Evolutionary conservation across 2,113 vertebrate species (phyloP).

Genomic region (Agapornis roseicollis): DNA sequence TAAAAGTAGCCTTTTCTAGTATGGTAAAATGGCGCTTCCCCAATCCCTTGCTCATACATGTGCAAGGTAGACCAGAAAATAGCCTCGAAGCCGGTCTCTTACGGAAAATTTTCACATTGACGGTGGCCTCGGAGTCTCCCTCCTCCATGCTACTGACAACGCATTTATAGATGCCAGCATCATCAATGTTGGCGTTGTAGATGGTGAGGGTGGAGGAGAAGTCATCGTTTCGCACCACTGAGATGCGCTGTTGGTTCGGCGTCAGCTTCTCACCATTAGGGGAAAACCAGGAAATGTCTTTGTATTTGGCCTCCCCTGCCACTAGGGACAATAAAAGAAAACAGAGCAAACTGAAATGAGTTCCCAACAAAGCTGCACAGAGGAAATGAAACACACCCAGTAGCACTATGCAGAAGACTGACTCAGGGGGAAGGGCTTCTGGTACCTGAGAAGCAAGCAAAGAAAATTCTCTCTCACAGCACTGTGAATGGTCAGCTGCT

Average conservation of each 20-base stretch:
- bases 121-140: conserved; percentile 86
- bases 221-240: conserved; percentile 87
- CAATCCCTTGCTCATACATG: background rate
- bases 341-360: background rate
- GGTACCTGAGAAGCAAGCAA: background rate
- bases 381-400: background rate
- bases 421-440: background rate
- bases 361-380: background rate
- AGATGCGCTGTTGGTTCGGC: conserved; percentile 88
- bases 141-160: conserved; percentile 82
- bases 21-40: background rate
- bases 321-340: conserved; percentile 69
- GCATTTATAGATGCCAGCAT: conserved; percentile 94
- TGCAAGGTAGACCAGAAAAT: background rate
- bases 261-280: conserved; percentile 88
- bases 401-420: background rate
- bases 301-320: conserved; percentile 85
- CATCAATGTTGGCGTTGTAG: conserved; percentile 89
- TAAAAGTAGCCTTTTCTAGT: background rate
- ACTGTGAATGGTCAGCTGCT: background rate
- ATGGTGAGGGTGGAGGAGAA: conserved; percentile 92
- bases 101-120: conserved; percentile 97
- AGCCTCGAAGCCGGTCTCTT: conserved; percentile 43
- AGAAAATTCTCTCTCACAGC: background rate
- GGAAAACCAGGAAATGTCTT: conserved; percentile 95